Evolutionary conservation across 2,888 invertebrate species (phyloP).

Genomic region (Harpalus rufipes): DNA sequence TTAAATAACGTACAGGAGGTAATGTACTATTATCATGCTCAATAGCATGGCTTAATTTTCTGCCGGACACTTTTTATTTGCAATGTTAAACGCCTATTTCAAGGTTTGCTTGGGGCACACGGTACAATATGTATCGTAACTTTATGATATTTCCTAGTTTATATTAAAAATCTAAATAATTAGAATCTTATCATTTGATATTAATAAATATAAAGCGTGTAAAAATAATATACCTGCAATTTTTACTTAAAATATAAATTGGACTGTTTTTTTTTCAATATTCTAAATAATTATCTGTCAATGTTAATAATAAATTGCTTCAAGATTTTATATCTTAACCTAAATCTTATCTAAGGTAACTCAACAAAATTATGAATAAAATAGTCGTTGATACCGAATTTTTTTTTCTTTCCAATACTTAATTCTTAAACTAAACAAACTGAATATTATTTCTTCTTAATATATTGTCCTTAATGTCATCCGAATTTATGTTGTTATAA

Average conservation of each 20-base stretch:
- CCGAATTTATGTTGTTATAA: constrained; percentile 1
- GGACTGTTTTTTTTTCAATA: not conserved
- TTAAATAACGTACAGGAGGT: too few species aligned
- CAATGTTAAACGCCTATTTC: too few species aligned
- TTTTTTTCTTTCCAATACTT: not conserved
- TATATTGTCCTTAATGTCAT: constrained; percentile 12
- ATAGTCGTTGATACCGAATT: constrained; percentile 24
- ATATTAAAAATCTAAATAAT: not conserved
- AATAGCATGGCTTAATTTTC: too few species aligned
- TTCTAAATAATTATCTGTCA: not conserved
- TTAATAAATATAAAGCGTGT: not conserved
- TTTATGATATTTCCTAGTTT: not conserved
- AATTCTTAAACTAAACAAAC: not conserved
- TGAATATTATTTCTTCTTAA: not conserved
- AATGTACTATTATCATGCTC: too few species aligned
- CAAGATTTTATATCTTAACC: not conserved
- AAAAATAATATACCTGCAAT: not conserved
- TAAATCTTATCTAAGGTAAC: not conserved
- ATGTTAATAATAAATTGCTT: not conserved
- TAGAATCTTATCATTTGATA: not conserved
- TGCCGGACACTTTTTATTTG: too few species aligned
- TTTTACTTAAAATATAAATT: not conserved
- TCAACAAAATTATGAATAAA: not conserved
- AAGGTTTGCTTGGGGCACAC: too few species aligned
- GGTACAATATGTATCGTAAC: not conserved